Evolutionary conservation across 1,140 invertebrate genomes (phyloP), one percentile per base, ranked within the genome.

Genomic region (Lycorma delicatula): DNA sequence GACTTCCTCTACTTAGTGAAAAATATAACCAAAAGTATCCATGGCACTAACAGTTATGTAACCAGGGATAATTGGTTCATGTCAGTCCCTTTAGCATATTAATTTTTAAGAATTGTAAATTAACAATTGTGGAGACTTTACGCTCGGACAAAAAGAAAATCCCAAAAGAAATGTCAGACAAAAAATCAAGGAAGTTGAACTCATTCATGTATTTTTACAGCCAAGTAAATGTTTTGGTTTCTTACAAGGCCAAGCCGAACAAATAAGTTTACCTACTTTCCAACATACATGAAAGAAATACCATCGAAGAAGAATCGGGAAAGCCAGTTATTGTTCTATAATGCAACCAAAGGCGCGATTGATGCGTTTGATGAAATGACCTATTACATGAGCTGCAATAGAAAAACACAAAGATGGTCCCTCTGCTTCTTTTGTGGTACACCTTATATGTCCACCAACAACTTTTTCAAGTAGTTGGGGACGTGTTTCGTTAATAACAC

Each of bases 361-460:
- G 74, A 76, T 61, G 66, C 61, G 13, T 67, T 76, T 22, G 71
- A 77, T 63, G 67, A 74, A 64, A 68, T 76, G 67, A 68, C 64
- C 55, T 62, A 66, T 6, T 60, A 56, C n/a, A 69, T 70, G 58
- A 68, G 62, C 25, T 65, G 56, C 18, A 47, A 52, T 11, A 46
- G 70, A 26, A 71, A 66, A 54, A 70, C 65, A 4, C 60, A 61
- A 11, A 56, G 71, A 38, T 72, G 70, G 71, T 68, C 72, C 22
- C 59, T 72, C 51, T 16, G 11, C 41, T 47, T 31, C 11, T 54
- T 54, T 54, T 54, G 38, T n/a, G 18, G 52, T 20, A 38, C 63
- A 60, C n/a, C n/a, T n/a, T n/a, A n/a, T n/a, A n/a, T n/a, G n/a
- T n/a, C n/a, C n/a, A 49, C 56, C 34, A 61, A 61, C 38, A 61